These are phyloP conservation scores for Chrysoperla carnea DNA, from an alignment of 1,140 invertebrate species.

Conservation along the genomic window DNA sequence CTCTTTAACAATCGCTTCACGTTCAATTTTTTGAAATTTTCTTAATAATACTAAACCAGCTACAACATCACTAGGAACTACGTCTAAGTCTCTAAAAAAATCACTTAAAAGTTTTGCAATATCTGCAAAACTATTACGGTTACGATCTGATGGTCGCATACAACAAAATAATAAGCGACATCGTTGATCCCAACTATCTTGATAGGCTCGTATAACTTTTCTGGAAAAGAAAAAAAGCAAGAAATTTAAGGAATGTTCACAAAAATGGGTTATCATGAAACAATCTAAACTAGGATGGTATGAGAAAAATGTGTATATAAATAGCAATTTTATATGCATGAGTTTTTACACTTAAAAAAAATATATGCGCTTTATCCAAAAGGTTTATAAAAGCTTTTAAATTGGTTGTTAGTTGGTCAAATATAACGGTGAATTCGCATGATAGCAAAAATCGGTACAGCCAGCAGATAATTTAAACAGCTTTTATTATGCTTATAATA, in stretches of 20 bases:
- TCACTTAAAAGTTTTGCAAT: slow-evolving; percentile 74
- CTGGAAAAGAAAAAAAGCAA: slow-evolving; percentile 27
- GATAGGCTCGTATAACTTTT: slow-evolving; percentile 75
- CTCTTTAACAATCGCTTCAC: slow-evolving; percentile 60
- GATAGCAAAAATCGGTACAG: no score
- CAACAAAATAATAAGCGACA: slow-evolving; percentile 76
- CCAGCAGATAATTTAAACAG: no score
- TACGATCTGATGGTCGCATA: slow-evolving; percentile 60
- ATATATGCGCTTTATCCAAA: no score
- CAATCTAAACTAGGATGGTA: background rate
- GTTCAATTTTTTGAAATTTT: slow-evolving; percentile 66
- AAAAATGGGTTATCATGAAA: slow-evolving; percentile 1
- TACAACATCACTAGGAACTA: slow-evolving; percentile 82
- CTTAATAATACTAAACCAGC: slow-evolving; percentile 68
- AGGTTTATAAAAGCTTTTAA: no score
- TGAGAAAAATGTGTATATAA: background rate
- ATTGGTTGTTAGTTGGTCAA: no score
- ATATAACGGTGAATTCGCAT: no score
- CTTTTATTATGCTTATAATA: no score
- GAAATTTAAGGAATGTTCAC: background rate
- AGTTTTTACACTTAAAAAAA: background rate
- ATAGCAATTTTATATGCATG: background rate
- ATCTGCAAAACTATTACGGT: slow-evolving; percentile 71
- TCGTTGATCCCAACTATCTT: slow-evolving; percentile 79
- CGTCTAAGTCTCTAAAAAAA: slow-evolving; percentile 78